Evolutionary conservation across 2,113 vertebrate genomes (phyloP).

Genomic region (Sorex araneus): DNA sequence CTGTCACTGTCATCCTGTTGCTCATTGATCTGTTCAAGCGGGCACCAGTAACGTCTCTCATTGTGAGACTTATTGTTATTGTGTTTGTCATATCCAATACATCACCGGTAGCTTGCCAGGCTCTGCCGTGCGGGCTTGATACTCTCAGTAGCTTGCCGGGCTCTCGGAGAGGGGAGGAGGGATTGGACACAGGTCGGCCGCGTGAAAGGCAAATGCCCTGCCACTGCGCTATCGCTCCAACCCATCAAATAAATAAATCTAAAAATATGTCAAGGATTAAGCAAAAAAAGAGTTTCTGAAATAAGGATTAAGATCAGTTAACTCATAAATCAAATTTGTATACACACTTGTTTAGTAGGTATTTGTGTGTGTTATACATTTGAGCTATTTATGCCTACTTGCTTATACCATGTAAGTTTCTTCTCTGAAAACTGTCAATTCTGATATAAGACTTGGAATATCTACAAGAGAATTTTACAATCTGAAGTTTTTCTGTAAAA

Average conservation of each 20-base stretch:
- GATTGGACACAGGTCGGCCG: too few species aligned
- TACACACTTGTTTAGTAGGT: neutral
- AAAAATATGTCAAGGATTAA: neutral
- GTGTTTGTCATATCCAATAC: too few species aligned
- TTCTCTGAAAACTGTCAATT: neutral
- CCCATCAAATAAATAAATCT: neutral
- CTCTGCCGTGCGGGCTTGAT: too few species aligned
- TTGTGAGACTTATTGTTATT: too few species aligned
- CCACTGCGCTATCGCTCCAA: too few species aligned
- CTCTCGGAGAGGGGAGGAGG: too few species aligned
- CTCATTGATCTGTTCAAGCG: too few species aligned
- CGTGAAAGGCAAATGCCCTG: too few species aligned
- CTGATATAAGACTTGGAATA: neutral
- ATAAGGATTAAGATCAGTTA: neutral
- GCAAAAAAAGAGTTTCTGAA: constrained; percentile 32
- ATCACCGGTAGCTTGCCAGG: too few species aligned
- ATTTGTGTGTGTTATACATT: neutral
- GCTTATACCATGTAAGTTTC: neutral
- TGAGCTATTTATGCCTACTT: neutral
- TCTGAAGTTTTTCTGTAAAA: neutral
- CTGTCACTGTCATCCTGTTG: too few species aligned
- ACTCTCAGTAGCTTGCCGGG: too few species aligned
- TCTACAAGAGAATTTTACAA: neutral
- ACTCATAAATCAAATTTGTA: neutral
- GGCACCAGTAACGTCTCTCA: too few species aligned